Evolutionary conservation across 2,888 invertebrate genomes (phyloP), one percentile per base, ranked within the genome.

Genomic region (Yponomeuta cagnagella): DNA sequence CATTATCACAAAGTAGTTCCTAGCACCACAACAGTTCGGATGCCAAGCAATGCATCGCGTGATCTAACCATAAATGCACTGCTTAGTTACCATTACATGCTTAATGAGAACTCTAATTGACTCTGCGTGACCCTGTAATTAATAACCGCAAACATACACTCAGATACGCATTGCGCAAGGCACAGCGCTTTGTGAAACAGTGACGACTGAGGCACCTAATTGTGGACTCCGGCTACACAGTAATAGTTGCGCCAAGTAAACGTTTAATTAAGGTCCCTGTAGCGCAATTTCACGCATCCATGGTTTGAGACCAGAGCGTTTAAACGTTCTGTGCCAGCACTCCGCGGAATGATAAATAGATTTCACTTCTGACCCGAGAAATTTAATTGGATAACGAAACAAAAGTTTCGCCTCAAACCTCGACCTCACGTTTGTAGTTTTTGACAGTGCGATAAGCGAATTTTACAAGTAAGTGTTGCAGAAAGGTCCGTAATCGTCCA

Each of bases 241-340:
- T 85, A 84, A 80, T 78, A 73, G 81, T 86, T 84, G 80, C 84
- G 82, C 84, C 80, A 83, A 81, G 78, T 80, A 79, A 82, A 82
- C 81, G 77, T 80, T 85, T 90, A 89, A 90, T 90, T 89, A 84
- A 77, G 78, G 76, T 75, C 75, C 81, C 81, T 87, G 85, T 89
- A 86, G 80, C 78, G 80, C 89, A 90, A 91, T 91, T 90, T 90
- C 88, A 90, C 87, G 91, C 90, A 86, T 89, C 89, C 88, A 83
- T 85, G 85, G 82, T 86, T 88, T 83, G 84, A 86, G 87, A 87
- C 86, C 89, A 81, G 48, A 48, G 70, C 65, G 15, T 65, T 70
- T 65, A 65, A 70, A 65, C 48, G 31, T 48, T 68, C 37, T 63
- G 33, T 70, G 70, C 63, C 70, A 70, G 70, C 63, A 78, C 74